Base-by-base conservation (phyloP, 2,113 vertebrate species). In the Suricata suricatta region DNA sequence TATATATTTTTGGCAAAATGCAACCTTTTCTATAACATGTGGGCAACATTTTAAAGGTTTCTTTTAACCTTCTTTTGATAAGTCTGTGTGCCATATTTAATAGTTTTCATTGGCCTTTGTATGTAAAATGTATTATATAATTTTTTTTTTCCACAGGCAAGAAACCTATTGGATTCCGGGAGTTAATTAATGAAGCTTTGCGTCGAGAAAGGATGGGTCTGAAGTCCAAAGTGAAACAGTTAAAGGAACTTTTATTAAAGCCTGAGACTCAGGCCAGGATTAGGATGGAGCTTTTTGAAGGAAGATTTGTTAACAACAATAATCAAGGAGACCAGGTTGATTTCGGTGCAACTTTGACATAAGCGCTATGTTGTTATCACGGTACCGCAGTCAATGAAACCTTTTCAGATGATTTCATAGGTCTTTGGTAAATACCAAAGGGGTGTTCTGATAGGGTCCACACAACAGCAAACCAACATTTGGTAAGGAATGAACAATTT, bases 241-340 rank as follows among this genome's bases (percentile, higher is more conserved):
- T 99, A 98, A 99, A 99, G 96, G 97, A 98, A 94, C 98, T 99
- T 97, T 98, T 99, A 98, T 98, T 87, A 50, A 98, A 98, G 95
- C 98, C 99, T 92, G 98, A 99, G 89, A 98, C 98, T 96, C 99
- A 98, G 98, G 98, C 29, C 79, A 99, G 98, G 97, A 99, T 99
- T 84, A 97, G 98, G 88, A 99, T 90, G 97, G 99, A 99, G 92
- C 98, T 99, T 35, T 98, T 98, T 97, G 98, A 98, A 98, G 98
- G 97, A 95, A 96, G 94, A 94, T 93, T 93, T 93, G 80, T 91
- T 90, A 92, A 80, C 88, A 71, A 64, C 68, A 97, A 68, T 95
- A 97, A 96, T 97, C 87, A 81, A 95, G 88, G 66, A 97, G 96
- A 85, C 11, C 44, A 47, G 74, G 27, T 50, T 97, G 96, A 97